Evolutionary conservation across 2,888 invertebrate species (phyloP).

Genomic region (Palloptera scutellata): DNA sequence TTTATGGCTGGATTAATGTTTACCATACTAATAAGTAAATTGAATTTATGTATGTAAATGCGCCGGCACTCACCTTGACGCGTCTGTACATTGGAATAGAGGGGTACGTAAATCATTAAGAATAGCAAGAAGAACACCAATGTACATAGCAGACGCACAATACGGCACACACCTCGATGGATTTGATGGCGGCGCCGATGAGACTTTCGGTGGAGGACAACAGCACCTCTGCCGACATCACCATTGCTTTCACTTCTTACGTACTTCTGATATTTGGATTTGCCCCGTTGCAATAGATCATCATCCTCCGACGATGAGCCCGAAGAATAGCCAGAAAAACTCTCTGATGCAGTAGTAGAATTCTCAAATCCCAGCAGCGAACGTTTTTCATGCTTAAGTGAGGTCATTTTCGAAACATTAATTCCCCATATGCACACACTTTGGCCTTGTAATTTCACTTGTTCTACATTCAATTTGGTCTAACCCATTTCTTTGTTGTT

Average conservation of each 20-base stretch:
- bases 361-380: not conserved
- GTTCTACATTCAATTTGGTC: too few relatives aligned
- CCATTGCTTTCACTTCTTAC: too few relatives aligned
- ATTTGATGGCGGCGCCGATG: conserved; percentile 34
- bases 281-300: too few relatives aligned
- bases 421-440: too few relatives aligned
- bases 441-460: too few relatives aligned
- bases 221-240: too few relatives aligned
- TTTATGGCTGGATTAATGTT: too few relatives aligned
- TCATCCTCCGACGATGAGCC: too few relatives aligned
- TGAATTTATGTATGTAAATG: not conserved
- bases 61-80: conserved; percentile 50
- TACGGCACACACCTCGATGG: conserved; percentile 50
- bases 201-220: too few relatives aligned
- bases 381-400: conserved; percentile 1
- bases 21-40: conserved; percentile 4
- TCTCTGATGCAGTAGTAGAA: not conserved
- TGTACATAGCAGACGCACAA: conserved; percentile 44
- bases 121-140: conserved; percentile 47
- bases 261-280: too few relatives aligned
- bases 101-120: conserved; percentile 38
- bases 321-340: too few relatives aligned
- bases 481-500: too few relatives aligned
- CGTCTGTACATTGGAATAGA: conserved; percentile 48
- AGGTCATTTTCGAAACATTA: not conserved